phyloP scores from a whole-genome alignment of 2,797 vertebrate genomes.

The Enteromius trimaculatus region DNA sequence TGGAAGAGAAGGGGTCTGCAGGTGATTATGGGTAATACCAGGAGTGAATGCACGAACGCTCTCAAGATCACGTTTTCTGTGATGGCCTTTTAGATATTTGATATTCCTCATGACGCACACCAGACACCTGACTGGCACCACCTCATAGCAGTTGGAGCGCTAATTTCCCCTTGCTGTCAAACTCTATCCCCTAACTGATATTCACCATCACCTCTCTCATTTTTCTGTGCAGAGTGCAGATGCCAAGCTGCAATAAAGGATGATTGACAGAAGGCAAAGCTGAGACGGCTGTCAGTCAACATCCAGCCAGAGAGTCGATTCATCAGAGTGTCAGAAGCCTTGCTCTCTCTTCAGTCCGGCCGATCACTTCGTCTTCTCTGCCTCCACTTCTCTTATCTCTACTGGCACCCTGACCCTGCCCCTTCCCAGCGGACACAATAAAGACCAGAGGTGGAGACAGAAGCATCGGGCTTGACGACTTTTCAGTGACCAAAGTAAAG shows the following conservation, averaged over 20 bases:
- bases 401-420: constrained; percentile 61
- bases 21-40: constrained; percentile 16
- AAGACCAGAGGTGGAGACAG: constrained; percentile 42
- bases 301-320: constrained; percentile 70
- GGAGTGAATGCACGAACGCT: constrained; percentile 62
- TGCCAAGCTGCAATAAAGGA: constrained; percentile 77
- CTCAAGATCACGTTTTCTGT: constrained; percentile 66
- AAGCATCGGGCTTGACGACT: constrained; percentile 18
- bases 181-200: constrained; percentile 69
- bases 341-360: constrained; percentile 41
- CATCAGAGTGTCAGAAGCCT: constrained; percentile 71
- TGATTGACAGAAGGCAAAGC: constrained; percentile 86
- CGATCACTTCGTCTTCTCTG: constrained; percentile 44
- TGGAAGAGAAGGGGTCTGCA: background rate
- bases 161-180: constrained; percentile 70
- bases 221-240: constrained; percentile 76
- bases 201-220: constrained; percentile 70
- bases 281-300: constrained; percentile 78
- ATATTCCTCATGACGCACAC: constrained; percentile 68
- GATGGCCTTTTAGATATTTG: constrained; percentile 67
- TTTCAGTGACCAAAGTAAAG: constrained; percentile 56
- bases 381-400: constrained; percentile 65
- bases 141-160: constrained; percentile 36
- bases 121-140: constrained; percentile 63
- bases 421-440: constrained; percentile 11